A percentile compares a stretch with the other conserved stretches of the same genome.
phyloP scores from a whole-genome alignment of 1,140 invertebrate species.

The Solen grandis region DNA sequence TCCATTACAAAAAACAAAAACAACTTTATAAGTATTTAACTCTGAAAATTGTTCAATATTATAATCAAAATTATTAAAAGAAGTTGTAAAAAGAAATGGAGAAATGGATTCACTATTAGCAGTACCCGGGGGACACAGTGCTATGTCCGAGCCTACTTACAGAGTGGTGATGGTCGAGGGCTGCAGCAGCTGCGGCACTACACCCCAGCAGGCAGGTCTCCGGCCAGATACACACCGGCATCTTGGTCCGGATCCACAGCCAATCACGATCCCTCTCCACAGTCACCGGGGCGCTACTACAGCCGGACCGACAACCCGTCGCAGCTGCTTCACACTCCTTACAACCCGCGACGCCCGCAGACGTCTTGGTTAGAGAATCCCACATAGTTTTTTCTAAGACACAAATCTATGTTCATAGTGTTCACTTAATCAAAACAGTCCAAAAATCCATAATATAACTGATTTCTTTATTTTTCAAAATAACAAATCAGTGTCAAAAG shows the following conservation, averaged over 20 bases:
- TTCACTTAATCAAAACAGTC: background rate
- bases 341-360: slow-evolving; percentile 25
- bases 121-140: too few relatives aligned
- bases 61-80: too few relatives aligned
- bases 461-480: slow-evolving; percentile 2
- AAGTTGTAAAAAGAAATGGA: too few relatives aligned
- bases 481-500: background rate
- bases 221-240: slow-evolving; percentile 71
- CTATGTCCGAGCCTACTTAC: too few relatives aligned
- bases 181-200: slow-evolving; percentile 32
- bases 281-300: slow-evolving; percentile 55
- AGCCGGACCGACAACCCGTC: slow-evolving; percentile 44
- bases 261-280: slow-evolving; percentile 67
- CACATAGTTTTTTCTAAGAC: slow-evolving; percentile 61
- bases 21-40: too few relatives aligned
- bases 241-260: slow-evolving; percentile 66
- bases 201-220: slow-evolving; percentile 71
- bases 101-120: too few relatives aligned
- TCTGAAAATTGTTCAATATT: too few relatives aligned
- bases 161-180: slow-evolving; percentile 47
- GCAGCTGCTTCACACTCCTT: slow-evolving; percentile 52
- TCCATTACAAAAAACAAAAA: too few relatives aligned
- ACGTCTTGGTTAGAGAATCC: slow-evolving; percentile 57
- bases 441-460: background rate
- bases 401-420: slow-evolving; percentile 34